Base-by-base conservation (phyloP, 2,888 invertebrate species). In the Ophion costatus region DNA sequence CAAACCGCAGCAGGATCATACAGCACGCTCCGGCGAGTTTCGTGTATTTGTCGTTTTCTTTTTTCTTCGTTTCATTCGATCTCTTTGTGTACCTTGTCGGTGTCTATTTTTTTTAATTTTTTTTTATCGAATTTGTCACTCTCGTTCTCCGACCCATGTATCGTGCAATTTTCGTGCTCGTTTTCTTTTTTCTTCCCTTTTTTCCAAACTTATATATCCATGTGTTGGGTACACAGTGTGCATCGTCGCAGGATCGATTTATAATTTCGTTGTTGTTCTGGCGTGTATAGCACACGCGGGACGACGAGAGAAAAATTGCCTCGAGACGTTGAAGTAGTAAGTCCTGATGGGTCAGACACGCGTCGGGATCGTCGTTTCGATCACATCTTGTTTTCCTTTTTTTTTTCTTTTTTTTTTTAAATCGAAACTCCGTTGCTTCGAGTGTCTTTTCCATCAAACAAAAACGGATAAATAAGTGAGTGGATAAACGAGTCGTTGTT, bases 341-440 rank as follows among this genome's bases (percentile, higher is more conserved):
- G 51, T 33, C n/a, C 33, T 57, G n/a, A 70, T 57, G 9, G 9
- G 70, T 70, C 70, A 70, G 70, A 70, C 70, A 33, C 6, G n/a
- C 3, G 17, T 29, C n/a, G 70, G 24, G 24, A 51, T 9, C 11
- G 1, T 9, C 20, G 22, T 9, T 22, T 22, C 51, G 17, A 51
- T 51, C 51, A 5, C 51, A 38, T 7, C 17, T 51, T 51, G 5
- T 45, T 45, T 10, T 45, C 14, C 0, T 42, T 66, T 33, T 24
- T 63, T 67, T 42, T 69, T 45, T 51, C 10, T 17, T 14, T 51
- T 45, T 11, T 45, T 45, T 45, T 14, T 17, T 51, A 4, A 51
- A 51, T 51, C 51, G 51, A 51, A 14, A 17, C 51, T 17, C 17
- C 51, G 14, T 17, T 17, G 45, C 45, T 11, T 11, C 45, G 45